Conservation (phyloP, 2,888 invertebrate genomes). For the Cybosia mesomella region DNA sequence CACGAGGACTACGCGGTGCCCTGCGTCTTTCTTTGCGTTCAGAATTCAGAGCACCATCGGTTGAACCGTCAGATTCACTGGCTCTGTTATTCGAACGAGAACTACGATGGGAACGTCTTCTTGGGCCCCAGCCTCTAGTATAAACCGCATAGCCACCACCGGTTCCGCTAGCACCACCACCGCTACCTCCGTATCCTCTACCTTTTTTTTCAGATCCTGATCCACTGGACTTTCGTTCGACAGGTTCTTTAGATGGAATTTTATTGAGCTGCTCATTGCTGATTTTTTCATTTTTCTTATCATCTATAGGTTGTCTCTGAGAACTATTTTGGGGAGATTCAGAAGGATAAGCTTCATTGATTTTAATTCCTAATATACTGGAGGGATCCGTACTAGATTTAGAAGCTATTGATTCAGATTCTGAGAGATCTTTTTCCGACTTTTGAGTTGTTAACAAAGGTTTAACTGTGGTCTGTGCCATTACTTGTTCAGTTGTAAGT, state of each 20-base stretch:
- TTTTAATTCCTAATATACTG: conserved; percentile 58
- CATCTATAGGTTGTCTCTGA: conserved; percentile 69
- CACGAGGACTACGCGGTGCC: conserved; percentile 85
- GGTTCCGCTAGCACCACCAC: conserved; percentile 64
- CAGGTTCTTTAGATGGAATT: conserved; percentile 80
- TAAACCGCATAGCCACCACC: conserved; percentile 78
- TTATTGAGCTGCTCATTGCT: conserved; percentile 78
- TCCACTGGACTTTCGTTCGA: conserved; percentile 81
- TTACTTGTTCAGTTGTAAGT: conserved; percentile 59
- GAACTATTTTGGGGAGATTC: conserved; percentile 65
- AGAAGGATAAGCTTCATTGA: conserved; percentile 61
- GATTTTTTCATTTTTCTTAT: conserved; percentile 73
- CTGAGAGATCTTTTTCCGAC: conserved; percentile 75
- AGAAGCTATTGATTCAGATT: conserved; percentile 71
- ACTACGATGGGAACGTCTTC: conserved; percentile 81
- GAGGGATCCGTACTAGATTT: conserved; percentile 72
- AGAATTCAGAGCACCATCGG: conserved; percentile 88
- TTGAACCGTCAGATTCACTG: conserved; percentile 92
- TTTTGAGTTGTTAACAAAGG: conserved; percentile 68
- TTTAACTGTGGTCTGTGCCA: conserved; percentile 60
- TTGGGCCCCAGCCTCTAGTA: conserved; percentile 82
- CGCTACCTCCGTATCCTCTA: conserved; percentile 77
- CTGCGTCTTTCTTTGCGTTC: conserved; percentile 86
- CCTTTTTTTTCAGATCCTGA: conserved; percentile 84
- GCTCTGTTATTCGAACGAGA: conserved; percentile 81